Percentiles rank a stretch among this genome's conserved stretches.
phyloP scores from a whole-genome alignment of 2,113 vertebrate genomes.

The Melanostigma gelatinosum region DNA sequence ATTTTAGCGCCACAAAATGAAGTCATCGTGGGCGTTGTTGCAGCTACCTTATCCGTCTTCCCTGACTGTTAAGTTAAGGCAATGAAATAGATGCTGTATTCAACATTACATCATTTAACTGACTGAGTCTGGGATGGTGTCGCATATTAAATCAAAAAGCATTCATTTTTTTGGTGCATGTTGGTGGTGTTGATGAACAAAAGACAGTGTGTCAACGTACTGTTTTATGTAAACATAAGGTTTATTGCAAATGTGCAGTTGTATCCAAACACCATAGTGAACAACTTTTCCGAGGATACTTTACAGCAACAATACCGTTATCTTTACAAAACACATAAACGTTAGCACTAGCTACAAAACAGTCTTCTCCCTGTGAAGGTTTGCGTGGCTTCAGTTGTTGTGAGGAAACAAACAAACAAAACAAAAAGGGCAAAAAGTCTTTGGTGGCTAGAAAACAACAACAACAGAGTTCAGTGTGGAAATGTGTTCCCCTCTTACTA shows the following conservation, averaged over 20 bases:
- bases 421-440: constrained; percentile 66
- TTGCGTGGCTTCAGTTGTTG: constrained; percentile 58
- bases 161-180: too few relatives aligned
- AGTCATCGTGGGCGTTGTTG: constrained; percentile 14
- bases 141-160: not conserved
- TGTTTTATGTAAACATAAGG: constrained; percentile 83
- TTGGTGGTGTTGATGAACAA: not conserved
- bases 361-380: constrained; percentile 78
- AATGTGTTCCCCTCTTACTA: constrained; percentile 68
- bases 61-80: not conserved
- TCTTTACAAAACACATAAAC: constrained; percentile 70
- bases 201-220: constrained; percentile 8
- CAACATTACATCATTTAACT: too few relatives aligned
- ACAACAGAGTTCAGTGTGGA: constrained; percentile 65
- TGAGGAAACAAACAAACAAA: constrained; percentile 28
- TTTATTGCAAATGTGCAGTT: constrained; percentile 88
- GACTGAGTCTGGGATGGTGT: not conserved
- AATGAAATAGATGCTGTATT: not conserved
- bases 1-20: constrained; percentile 10
- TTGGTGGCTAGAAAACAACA: constrained; percentile 78
- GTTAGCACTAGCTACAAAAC: constrained; percentile 61
- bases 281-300: constrained; percentile 78
- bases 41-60: not conserved
- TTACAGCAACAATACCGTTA: constrained; percentile 81
- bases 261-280: constrained; percentile 82